Percentiles rank a stretch among this genome's conserved stretches.
phyloP scores from a whole-genome alignment of 1,140 invertebrate genomes.

The Argopecten irradians region DNA sequence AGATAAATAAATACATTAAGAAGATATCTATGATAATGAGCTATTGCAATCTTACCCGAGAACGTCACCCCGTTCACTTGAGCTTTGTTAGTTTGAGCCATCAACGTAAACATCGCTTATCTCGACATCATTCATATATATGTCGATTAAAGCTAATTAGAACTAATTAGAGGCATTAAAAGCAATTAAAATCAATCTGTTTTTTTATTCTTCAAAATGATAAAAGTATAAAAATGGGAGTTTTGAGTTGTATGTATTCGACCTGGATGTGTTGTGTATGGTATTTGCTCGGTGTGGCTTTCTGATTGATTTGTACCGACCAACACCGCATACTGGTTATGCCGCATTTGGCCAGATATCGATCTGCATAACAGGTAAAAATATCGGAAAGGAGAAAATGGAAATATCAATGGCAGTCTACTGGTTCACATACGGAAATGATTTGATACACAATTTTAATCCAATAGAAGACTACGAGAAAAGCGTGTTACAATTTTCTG shows the following conservation, averaged over 20 bases:
- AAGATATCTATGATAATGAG: neutral
- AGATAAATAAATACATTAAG: neutral
- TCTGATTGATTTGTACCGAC: slow-evolving; percentile 7
- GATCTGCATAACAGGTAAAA: neutral
- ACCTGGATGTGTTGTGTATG: neutral
- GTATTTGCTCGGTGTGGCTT: neutral
- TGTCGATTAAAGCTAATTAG: neutral
- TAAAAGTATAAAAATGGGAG: neutral
- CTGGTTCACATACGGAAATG: slow-evolving; percentile 19
- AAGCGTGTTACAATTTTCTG: slow-evolving; percentile 2
- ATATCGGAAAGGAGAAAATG: neutral
- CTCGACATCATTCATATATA: neutral
- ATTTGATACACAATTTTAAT: slow-evolving; percentile 19
- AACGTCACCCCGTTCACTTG: too few species aligned
- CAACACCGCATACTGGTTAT: neutral
- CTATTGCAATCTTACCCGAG: neutral
- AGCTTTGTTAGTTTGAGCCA: neutral
- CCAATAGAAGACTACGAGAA: neutral
- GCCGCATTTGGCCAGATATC: slow-evolving; percentile 2
- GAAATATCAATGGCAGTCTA: neutral
- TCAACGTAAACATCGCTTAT: neutral
- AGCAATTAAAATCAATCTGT: too few species aligned
- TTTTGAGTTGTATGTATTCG: neutral
- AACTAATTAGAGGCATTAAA: neutral
- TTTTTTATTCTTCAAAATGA: neutral